These are phyloP conservation scores for Nephrotoma appendiculata DNA, from an alignment of 2,888 invertebrate species.

Conservation along the genomic window DNA sequence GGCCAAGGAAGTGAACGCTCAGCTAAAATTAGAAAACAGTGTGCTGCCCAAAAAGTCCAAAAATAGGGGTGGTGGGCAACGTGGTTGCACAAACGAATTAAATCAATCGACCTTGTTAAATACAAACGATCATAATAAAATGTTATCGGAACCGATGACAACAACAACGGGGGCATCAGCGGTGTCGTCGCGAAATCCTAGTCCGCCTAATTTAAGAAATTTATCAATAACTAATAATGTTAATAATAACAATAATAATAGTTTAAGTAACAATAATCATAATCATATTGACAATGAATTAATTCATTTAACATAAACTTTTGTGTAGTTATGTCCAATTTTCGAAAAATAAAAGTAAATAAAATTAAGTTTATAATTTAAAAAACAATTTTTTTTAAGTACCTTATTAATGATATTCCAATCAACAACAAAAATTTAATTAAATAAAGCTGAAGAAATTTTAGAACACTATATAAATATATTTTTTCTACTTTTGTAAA, in stretches of 20 bases:
- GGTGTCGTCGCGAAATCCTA: slow-evolving; percentile 10
- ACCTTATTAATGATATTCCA: background rate
- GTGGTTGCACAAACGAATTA: background rate
- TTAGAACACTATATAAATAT: background rate
- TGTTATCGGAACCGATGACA: slow-evolving; percentile 5
- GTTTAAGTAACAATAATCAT: slow-evolving; percentile 1
- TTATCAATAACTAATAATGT: background rate
- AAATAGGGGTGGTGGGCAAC: background rate
- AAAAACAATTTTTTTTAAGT: background rate
- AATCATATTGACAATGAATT: background rate
- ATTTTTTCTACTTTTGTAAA: background rate
- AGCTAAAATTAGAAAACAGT: slow-evolving; percentile 6
- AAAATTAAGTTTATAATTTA: background rate
- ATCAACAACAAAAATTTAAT: background rate
- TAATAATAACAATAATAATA: slow-evolving; percentile 1
- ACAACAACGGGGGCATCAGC: slow-evolving; percentile 8
- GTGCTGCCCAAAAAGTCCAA: slow-evolving; percentile 35
- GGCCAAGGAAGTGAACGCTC: slow-evolving; percentile 61
- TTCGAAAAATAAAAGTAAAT: background rate
- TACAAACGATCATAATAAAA: slow-evolving; percentile 4
- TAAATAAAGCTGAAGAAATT: background rate
- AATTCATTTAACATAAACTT: background rate
- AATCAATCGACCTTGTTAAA: slow-evolving; percentile 5
- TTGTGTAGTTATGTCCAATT: background rate
- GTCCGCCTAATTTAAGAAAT: slow-evolving; percentile 8